A percentile compares a stretch with the other conserved stretches of the same genome.
These are phyloP conservation scores for Murina feae DNA, from an alignment of 2,113 vertebrate species.

Conservation along the genomic window DNA sequence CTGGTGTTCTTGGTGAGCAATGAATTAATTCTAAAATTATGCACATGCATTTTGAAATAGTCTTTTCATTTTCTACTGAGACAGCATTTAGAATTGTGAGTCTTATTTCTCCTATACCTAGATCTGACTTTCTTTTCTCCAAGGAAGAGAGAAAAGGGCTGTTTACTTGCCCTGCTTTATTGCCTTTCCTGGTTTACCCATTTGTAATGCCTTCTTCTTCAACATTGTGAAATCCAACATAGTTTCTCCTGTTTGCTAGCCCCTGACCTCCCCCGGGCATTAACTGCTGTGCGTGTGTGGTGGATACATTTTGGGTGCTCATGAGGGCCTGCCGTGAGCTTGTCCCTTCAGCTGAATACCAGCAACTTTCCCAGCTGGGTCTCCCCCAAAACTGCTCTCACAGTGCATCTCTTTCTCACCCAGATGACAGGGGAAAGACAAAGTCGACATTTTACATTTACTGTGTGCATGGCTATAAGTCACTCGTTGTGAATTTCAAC, in stretches of 20 bases:
- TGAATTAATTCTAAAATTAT: slow-evolving; percentile 34
- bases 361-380: background rate
- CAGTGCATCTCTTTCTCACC: background rate
- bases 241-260: background rate
- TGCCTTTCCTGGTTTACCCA: background rate
- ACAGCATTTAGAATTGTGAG: background rate
- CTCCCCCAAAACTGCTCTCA: background rate
- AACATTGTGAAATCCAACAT: background rate
- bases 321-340: background rate
- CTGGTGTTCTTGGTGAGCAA: slow-evolving; percentile 42
- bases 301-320: too few species aligned
- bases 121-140: background rate
- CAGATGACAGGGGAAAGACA: background rate
- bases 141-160: too few species aligned
- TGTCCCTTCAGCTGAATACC: background rate
- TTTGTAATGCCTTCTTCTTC: background rate
- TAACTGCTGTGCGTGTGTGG: background rate
- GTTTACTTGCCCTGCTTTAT: background rate
- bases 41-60: background rate
- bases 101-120: background rate
- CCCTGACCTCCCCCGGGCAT: rapidly evolving
- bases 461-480: background rate
- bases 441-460: background rate
- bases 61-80: slow-evolving; percentile 33
- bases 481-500: background rate